A percentile compares a stretch with the other conserved stretches of the same genome.
Evolutionary conservation across 1,140 invertebrate species (phyloP).

Genomic region (Aphis craccivora): DNA sequence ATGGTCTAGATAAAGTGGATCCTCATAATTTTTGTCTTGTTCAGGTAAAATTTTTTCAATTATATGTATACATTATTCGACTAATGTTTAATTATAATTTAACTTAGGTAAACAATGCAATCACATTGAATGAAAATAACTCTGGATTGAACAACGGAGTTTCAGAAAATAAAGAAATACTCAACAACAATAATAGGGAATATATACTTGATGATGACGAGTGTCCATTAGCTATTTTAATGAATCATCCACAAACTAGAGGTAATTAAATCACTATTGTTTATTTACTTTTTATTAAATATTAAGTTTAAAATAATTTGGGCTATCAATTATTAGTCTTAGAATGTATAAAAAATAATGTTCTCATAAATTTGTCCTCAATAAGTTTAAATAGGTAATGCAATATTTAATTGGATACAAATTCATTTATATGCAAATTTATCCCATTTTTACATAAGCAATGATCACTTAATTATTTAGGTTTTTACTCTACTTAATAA

Average conservation of each 20-base stretch:
- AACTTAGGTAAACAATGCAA: conserved; percentile 69
- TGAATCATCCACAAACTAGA: conserved; percentile 85
- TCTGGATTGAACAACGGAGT: conserved; percentile 70
- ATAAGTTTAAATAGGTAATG: neutral
- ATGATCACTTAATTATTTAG: neutral
- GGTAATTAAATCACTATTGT: conserved; percentile 70
- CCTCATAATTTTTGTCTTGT: conserved; percentile 92
- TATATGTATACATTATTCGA: neutral
- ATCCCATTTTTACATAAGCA: neutral
- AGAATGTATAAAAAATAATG: too few relatives aligned
- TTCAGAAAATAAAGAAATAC: conserved; percentile 65
- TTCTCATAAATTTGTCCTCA: neutral
- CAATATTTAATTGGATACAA: neutral
- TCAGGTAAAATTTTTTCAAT: conserved; percentile 72
- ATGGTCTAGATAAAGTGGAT: conserved; percentile 88
- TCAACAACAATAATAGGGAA: conserved; percentile 70
- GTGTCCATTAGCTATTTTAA: conserved; percentile 93
- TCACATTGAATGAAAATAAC: conserved; percentile 61
- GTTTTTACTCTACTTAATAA: neutral
- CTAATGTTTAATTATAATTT: neutral
- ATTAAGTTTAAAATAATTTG: neutral
- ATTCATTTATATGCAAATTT: too few relatives aligned
- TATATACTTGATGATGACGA: conserved; percentile 97
- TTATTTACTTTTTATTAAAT: neutral
- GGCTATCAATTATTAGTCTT: too few relatives aligned